Evolutionary conservation across 2,113 vertebrate genomes (phyloP), one percentile per base, ranked within the genome.

Genomic region (Mungos mungo): DNA sequence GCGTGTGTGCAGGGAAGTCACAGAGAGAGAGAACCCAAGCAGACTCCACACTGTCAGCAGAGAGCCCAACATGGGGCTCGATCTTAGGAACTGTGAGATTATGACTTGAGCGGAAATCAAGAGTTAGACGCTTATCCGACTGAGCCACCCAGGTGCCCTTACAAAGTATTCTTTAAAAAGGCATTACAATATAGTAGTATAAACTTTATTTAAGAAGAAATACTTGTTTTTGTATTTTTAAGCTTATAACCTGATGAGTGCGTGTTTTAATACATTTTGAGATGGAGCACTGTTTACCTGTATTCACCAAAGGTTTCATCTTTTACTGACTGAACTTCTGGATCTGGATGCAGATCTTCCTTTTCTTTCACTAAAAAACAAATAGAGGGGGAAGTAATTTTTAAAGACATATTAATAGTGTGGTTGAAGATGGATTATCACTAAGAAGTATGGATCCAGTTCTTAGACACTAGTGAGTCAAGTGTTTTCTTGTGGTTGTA

Each of bases 271-370:
- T 77, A 60, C n/a, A 76, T 90, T 0, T 95, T 29, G 16, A 89
- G 93, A 97, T 85, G 81, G 76, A 93, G 95, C 8, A 16, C 88
- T 93, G 95, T 97, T 99, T 99, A 99, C 99, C 99, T 99, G 99
- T 99, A 99, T 99, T 99, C 99, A 95, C 99, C 99, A 98, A 99
- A 99, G 35, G 99, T 99, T 99, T 99, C 99, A 89, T 99, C 99
- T 99, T 99, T 99, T 98, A 99, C 99, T 94, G 99, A 99, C 96
- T 99, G 99, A 97, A 99, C 99, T 98, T 99, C 99, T 0, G 99
- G 98, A 96, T 99, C 99, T 97, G 99, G 99, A 98, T 99, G 99
- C 80, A 99, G 99, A 98, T 99, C 99, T 98, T 99, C 99, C 95
- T 99, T 99, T 98, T 99, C 99, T 98, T 99, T 99, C 69, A 99